These are phyloP conservation scores for Mythimna ferrago DNA, from an alignment of 2,888 invertebrate genomes.

Conservation along the genomic window DNA sequence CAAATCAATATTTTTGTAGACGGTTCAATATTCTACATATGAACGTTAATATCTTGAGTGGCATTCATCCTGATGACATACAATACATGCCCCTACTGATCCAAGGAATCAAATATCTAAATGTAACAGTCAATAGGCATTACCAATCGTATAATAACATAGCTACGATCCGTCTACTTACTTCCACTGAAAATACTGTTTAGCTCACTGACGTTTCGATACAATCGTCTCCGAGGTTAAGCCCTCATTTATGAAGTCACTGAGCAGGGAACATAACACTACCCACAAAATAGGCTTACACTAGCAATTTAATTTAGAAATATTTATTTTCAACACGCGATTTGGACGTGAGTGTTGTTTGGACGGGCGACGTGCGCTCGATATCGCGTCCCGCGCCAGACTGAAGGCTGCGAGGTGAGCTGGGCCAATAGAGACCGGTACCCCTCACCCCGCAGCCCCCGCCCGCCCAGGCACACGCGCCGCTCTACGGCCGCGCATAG, in stretches of 20 bases:
- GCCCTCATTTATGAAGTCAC: conserved; percentile 66
- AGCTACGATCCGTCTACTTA: conserved; percentile 57
- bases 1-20: conserved; percentile 60
- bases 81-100: conserved; percentile 27
- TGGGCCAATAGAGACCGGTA: conserved; percentile 75
- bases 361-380: conserved; percentile 67
- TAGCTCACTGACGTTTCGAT: conserved; percentile 45
- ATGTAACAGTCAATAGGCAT: conserved; percentile 64
- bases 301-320: conserved; percentile 81
- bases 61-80: conserved; percentile 33
- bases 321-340: conserved; percentile 81
- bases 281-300: conserved; percentile 63
- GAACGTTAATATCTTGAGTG: conserved; percentile 26
- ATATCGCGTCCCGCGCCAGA: conserved; percentile 74
- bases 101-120: conserved; percentile 42
- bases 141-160: conserved; percentile 63
- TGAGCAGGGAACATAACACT: conserved; percentile 69
- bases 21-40: conserved; percentile 31
- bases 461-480: conserved; percentile 81
- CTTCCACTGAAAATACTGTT: conserved; percentile 65
- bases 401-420: conserved; percentile 82
- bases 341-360: conserved; percentile 59
- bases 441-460: conserved; percentile 69
- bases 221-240: conserved; percentile 40
- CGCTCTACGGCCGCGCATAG: conserved; percentile 73